A percentile compares a stretch with the other conserved stretches of the same genome.
Conservation (phyloP, 1,140 invertebrate genomes). For the Drosophila erecta region DNA sequence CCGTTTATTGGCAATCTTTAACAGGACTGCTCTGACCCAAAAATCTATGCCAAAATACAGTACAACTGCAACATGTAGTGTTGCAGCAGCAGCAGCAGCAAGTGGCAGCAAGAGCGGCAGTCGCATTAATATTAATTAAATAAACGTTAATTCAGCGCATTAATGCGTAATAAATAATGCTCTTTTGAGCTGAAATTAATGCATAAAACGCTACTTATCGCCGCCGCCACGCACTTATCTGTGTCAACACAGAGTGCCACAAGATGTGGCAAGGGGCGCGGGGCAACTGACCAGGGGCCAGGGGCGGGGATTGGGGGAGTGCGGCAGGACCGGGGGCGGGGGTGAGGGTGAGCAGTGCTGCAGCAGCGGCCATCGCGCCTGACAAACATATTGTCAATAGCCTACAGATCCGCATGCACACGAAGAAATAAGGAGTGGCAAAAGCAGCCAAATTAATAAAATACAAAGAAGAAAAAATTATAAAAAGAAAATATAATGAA, state of each 20-base stretch:
- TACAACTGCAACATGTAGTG: slow-evolving; percentile 11
- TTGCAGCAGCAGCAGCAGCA: slow-evolving; percentile 1
- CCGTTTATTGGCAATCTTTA: neutral
- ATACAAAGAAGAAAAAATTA: too few species aligned
- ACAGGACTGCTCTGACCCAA: slow-evolving; percentile 4
- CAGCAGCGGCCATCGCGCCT: slow-evolving; percentile 30
- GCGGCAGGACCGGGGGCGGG: slow-evolving; percentile 9
- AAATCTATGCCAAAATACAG: slow-evolving; percentile 28
- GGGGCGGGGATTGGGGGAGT: neutral
- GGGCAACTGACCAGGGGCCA: neutral
- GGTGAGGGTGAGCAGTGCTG: slow-evolving; percentile 9
- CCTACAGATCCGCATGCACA: slow-evolving; percentile 66
- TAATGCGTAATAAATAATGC: slow-evolving; percentile 83
- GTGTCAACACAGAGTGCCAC: slow-evolving; percentile 74
- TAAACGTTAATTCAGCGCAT: slow-evolving; percentile 83
- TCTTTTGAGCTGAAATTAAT: slow-evolving; percentile 81
- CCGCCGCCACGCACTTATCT: slow-evolving; percentile 78
- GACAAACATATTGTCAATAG: slow-evolving; percentile 81
- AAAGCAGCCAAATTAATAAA: too few species aligned
- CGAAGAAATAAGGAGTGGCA: neutral
- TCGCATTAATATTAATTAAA: slow-evolving; percentile 84
- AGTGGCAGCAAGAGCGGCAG: slow-evolving; percentile 17
- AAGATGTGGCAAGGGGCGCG: slow-evolving; percentile 33
- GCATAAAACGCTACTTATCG: slow-evolving; percentile 83
- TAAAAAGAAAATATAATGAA: too few species aligned